Base-by-base conservation (phyloP, 2,797 vertebrate species). In the Graptemys geographica region DNA sequence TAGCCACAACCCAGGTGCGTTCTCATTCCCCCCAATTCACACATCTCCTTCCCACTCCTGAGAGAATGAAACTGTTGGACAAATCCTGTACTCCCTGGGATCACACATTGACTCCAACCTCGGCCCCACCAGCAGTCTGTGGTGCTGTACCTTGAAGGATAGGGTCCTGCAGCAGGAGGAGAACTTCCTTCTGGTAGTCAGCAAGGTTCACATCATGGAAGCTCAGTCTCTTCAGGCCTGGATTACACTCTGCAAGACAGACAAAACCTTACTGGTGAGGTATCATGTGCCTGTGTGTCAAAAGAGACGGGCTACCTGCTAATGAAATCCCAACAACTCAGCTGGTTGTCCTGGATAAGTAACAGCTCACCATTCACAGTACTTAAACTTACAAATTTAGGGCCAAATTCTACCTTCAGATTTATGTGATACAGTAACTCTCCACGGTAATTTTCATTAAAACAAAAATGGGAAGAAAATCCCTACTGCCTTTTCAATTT, bases 121-220 rank as follows among this genome's bases (percentile, higher is more conserved):
- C n/a, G 51, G 74, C 57, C 88, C 76, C 37, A 83, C 83, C 85
- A 94, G 84, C 52, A 44, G 93, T n/a, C 37, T 5, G 5, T 49
- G 91, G 27, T 25, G 87, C 83, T 85, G 62, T 98, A 99, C 99
- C 99, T 98, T 99, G 98, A 82, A 99, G 96, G 95, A 97, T 84
- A 11, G 98, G 98, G 94, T 97, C 96, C 91, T 98, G 98, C 92
- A 99, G 97, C 59, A 99, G 98, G 91, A 98, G 97, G 53, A 99
- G 96, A 97, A 99, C 98, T 94, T 99, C 98, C 5, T 97, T 98
- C 79, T 99, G 99, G 97, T 98, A 99, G 47, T 99, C 98, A 16
- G 99, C 98, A 94, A 99, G 97, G 92, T 99, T 99, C 88, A 99
- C 94, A 83, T 99, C 99, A 21, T 99, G 98, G 96, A 99, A 97